Evolutionary conservation across 2,888 invertebrate genomes (phyloP).

Genomic region (Eulithis prunata): DNA sequence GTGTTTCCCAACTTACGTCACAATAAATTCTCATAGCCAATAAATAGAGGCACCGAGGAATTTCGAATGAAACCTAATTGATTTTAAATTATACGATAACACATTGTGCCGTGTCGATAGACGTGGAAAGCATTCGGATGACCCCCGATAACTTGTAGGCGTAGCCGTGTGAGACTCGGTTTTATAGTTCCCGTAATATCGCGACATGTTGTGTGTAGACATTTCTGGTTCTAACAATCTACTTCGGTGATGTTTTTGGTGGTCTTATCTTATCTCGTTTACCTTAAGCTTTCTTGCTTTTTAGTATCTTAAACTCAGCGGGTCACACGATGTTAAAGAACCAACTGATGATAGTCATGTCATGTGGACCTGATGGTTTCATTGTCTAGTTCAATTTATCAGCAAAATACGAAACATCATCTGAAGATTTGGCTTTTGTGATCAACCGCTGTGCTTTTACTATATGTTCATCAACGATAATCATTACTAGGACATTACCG

Average conservation of each 20-base stretch:
- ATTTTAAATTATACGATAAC: slow-evolving; percentile 62
- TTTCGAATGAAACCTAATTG: slow-evolving; percentile 60
- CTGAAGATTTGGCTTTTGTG: slow-evolving; percentile 31
- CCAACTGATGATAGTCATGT: neutral
- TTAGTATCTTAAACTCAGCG: slow-evolving; percentile 22
- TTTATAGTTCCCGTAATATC: slow-evolving; percentile 43
- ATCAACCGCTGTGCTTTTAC: slow-evolving; percentile 35
- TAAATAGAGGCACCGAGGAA: slow-evolving; percentile 49
- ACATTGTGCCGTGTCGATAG: slow-evolving; percentile 53
- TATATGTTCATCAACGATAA: slow-evolving; percentile 36
- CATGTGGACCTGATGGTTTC: slow-evolving; percentile 13
- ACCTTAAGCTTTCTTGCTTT: slow-evolving; percentile 29
- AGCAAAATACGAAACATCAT: slow-evolving; percentile 28
- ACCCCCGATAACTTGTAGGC: slow-evolving; percentile 53
- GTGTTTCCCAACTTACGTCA: slow-evolving; percentile 42
- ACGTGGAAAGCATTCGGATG: slow-evolving; percentile 59
- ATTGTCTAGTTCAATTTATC: slow-evolving; percentile 27
- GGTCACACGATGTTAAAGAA: slow-evolving; percentile 27
- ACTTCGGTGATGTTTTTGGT: slow-evolving; percentile 25
- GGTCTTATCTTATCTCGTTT: slow-evolving; percentile 31
- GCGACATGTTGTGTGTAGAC: slow-evolving; percentile 40
- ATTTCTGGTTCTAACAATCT: slow-evolving; percentile 35
- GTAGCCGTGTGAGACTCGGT: slow-evolving; percentile 46
- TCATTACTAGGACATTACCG: slow-evolving; percentile 39
- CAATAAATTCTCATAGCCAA: slow-evolving; percentile 41